A percentile compares a stretch with the other conserved stretches of the same genome.
phyloP scores from a whole-genome alignment of 2,888 invertebrate genomes.

The Chrysodeixis includens region DNA sequence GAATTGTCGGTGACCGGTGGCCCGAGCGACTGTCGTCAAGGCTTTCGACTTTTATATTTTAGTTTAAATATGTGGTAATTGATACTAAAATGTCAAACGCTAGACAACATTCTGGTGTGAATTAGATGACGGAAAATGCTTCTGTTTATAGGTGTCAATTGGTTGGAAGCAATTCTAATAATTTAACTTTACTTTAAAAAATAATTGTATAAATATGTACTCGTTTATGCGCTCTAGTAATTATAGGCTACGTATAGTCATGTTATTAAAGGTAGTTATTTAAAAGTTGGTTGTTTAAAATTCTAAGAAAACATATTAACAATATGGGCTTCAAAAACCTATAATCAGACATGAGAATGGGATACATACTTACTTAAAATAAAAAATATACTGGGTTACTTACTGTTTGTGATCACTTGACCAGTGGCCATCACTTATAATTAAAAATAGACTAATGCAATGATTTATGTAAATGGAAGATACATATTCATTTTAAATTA shows the following conservation, averaged over 20 bases:
- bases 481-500: slow-evolving; percentile 1
- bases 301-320: too few species aligned
- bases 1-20: slow-evolving; percentile 79
- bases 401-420: too few species aligned
- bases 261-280: too few species aligned
- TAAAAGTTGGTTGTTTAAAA: too few species aligned
- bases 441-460: background rate
- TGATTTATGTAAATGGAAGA: background rate
- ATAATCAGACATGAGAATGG: too few species aligned
- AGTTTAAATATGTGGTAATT: slow-evolving; percentile 54
- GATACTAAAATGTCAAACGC: slow-evolving; percentile 50
- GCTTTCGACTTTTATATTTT: slow-evolving; percentile 78
- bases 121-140: slow-evolving; percentile 17
- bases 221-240: too few species aligned
- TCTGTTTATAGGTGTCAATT: background rate
- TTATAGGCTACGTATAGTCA: background rate
- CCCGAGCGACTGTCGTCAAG: slow-evolving; percentile 79
- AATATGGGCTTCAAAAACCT: too few species aligned
- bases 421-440: background rate
- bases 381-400: too few species aligned
- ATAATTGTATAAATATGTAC: background rate
- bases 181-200: too few species aligned
- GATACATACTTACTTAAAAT: too few species aligned
- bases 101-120: slow-evolving; percentile 29
- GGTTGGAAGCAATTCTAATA: too few species aligned